Evolutionary conservation across 2,797 vertebrate species (phyloP).

Genomic region (Limosa lapponica): DNA sequence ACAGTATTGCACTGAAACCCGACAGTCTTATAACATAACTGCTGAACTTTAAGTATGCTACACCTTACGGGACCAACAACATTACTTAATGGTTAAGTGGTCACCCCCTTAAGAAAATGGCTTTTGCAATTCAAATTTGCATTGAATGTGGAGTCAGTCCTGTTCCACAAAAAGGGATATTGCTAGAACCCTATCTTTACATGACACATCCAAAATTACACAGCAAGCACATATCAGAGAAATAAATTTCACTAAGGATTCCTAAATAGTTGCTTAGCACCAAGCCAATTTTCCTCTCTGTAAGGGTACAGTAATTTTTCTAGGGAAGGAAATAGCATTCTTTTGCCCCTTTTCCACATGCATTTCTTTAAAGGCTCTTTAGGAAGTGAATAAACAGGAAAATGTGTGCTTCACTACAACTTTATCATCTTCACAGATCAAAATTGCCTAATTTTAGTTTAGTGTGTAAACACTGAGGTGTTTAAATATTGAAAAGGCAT

Average conservation of each 20-base stretch:
- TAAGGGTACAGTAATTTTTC: neutral
- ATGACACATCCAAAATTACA: neutral
- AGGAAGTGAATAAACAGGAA: neutral
- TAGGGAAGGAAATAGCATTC: neutral
- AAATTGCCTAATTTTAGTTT: neutral
- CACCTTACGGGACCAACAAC: neutral
- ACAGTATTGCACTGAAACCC: neutral
- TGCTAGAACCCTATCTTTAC: neutral
- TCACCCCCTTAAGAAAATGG: rapidly evolving
- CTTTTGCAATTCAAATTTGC: neutral
- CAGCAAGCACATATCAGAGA: neutral
- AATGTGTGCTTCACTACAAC: neutral
- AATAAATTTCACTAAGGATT: neutral
- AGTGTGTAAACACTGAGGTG: neutral
- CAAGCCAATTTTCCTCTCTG: neutral
- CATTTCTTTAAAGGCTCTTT: neutral
- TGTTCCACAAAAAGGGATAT: neutral
- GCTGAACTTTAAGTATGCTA: neutral
- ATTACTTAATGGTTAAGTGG: neutral
- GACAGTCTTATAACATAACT: neutral
- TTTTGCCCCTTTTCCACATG: neutral
- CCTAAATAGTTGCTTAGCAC: neutral
- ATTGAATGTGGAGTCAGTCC: neutral
- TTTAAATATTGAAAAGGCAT: neutral
- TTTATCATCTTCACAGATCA: neutral